Evolutionary conservation across 1,140 invertebrate species (phyloP).

Genomic region (Venturia canescens): DNA sequence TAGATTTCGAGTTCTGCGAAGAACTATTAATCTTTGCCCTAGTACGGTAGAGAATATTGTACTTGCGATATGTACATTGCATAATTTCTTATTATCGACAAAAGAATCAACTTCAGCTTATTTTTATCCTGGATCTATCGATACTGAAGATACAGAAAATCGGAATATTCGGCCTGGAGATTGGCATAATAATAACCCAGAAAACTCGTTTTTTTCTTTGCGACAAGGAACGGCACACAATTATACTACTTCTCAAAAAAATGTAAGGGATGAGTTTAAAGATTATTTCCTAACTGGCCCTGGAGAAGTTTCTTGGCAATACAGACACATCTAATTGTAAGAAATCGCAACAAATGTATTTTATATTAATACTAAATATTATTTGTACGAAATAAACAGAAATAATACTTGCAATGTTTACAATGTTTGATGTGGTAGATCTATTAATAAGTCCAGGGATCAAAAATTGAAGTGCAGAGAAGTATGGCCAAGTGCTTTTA

Average conservation of each 20-base stretch:
- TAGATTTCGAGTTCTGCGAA: conserved; percentile 71
- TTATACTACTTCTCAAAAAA: not conserved
- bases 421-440: not conserved
- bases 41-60: conserved; percentile 59
- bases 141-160: not conserved
- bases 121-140: not conserved
- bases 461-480: not conserved
- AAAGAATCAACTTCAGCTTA: not conserved
- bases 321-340: too few relatives aligned
- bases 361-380: not conserved
- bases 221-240: not conserved
- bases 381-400: not conserved
- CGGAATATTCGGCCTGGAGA: not conserved
- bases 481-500: not conserved
- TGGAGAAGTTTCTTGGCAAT: conserved; percentile 13
- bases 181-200: not conserved
- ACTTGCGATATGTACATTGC: conserved; percentile 60
- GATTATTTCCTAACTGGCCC: not conserved
- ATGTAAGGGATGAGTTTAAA: not conserved
- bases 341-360: not conserved
- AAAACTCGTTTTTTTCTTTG: not conserved
- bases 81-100: conserved; percentile 63
- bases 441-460: not conserved
- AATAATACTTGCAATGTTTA: too few relatives aligned
- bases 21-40: conserved; percentile 62